Evolutionary conservation across 2,797 vertebrate species (phyloP).

Genomic region (Phrynocephalus forsythii): DNA sequence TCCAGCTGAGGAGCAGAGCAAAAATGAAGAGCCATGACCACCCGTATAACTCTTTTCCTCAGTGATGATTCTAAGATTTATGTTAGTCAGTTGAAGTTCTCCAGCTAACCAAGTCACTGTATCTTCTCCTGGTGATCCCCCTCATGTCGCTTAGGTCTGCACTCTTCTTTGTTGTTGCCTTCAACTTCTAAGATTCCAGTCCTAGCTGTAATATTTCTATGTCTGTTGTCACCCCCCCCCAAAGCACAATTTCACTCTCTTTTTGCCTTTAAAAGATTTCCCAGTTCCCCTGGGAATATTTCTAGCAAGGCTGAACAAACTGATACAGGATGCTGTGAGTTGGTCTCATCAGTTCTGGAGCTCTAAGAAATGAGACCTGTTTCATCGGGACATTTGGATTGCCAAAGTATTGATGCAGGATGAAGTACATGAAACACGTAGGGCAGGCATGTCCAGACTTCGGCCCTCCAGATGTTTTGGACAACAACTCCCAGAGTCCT

Average conservation of each 20-base stretch:
- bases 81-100: neutral
- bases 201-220: neutral
- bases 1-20: constrained; percentile 49
- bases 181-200: neutral
- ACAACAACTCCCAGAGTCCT: too few relatives aligned
- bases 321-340: neutral
- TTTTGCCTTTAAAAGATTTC: neutral
- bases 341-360: neutral
- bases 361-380: neutral
- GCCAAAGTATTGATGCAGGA: too few relatives aligned
- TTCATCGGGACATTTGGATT: too few relatives aligned
- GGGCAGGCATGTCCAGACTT: too few relatives aligned
- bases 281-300: neutral
- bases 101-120: neutral
- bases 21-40: constrained; percentile 35
- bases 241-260: too few relatives aligned
- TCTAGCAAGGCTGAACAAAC: neutral
- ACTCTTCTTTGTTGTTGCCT: neutral
- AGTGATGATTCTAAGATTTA: constrained; percentile 7
- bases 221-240: neutral
- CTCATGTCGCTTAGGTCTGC: neutral
- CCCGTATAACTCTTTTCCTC: neutral
- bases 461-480: too few relatives aligned
- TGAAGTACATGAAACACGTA: too few relatives aligned
- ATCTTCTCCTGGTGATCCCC: neutral